phyloP scores from a whole-genome alignment of 2,113 vertebrate genomes.

The Eolophus roseicapilla region DNA sequence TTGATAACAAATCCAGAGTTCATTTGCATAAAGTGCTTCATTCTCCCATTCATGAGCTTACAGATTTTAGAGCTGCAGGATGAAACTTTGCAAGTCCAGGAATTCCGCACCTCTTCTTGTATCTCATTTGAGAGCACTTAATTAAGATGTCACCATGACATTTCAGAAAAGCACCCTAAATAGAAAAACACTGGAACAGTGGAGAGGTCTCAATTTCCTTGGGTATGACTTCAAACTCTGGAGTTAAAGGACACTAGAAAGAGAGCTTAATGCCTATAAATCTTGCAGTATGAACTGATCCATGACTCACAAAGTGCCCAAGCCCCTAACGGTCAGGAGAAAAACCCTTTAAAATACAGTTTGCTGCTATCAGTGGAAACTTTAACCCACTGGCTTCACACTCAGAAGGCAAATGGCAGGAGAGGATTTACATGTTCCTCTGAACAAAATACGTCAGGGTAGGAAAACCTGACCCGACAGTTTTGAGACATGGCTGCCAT shows the following conservation, averaged over 20 bases:
- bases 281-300: not conserved
- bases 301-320: not conserved
- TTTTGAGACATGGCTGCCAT: slow-evolving; percentile 28
- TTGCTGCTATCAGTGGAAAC: slow-evolving; percentile 13
- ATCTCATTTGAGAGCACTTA: not conserved
- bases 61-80: not conserved
- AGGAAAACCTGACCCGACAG: slow-evolving; percentile 45
- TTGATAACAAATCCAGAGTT: not conserved
- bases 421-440: slow-evolving; percentile 43
- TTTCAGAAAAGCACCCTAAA: not conserved
- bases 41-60: not conserved
- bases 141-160: not conserved
- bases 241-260: not conserved
- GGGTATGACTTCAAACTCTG: not conserved
- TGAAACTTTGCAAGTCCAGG: not conserved
- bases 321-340: not conserved
- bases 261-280: not conserved
- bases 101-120: not conserved
- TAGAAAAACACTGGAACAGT: not conserved
- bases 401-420: slow-evolving; percentile 55
- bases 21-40: not conserved
- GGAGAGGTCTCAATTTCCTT: not conserved
- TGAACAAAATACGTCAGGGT: slow-evolving; percentile 18
- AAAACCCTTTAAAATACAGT: not conserved
- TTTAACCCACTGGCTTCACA: slow-evolving; percentile 11